Evolutionary conservation across 1,140 invertebrate genomes (phyloP), one percentile per base, ranked within the genome.

Genomic region (Diploscapter pachys): DNA sequence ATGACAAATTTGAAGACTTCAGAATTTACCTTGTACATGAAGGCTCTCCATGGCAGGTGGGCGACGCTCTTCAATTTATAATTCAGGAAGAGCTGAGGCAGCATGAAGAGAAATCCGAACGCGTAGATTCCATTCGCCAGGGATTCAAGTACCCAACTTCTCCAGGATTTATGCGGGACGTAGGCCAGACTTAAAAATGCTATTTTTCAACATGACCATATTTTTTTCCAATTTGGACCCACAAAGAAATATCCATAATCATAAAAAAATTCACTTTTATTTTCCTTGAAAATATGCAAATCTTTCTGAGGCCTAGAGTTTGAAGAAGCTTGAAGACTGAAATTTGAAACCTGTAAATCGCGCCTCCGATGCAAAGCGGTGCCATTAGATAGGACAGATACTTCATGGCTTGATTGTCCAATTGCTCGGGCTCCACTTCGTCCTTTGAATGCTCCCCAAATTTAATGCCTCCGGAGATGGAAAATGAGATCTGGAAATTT

Each of bases 21-120:
- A 31, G 1, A 31, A 31, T 31, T 31, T 85, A 90, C 90, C 89
- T 98, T 97, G 86, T 98, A 99, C 91, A 96, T 98, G 83, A 99
- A 97, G 56, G 95, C 92, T 83, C 92, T 90, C 95, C 96, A 98
- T 5, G 96, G 96, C 68, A 99, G 85, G 85, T 98, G 95, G 6
- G 96, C 95, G n/a, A 99, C 96, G 49, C 95, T 98, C 85, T 98
- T 98, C 48, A 99, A 87, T 87, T 94, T 93, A 86, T 99, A 99
- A 88, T 99, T 99, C 9, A 99, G 91, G 88, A 98, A 98, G 62
- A 99, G 87, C 85, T 99, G 96, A 3, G 95, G 96, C 77, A 98
- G 86, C 96, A 99, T 98, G 85, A 98, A 96, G 0, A 99, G 88
- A 87, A 99, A 98, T 4, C 96, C 96, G 88, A 99, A 98, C 0